Percentiles rank a stretch among this genome's conserved stretches.
phyloP scores from a whole-genome alignment of 2,888 invertebrate genomes.

The Endotricha flammealis region DNA sequence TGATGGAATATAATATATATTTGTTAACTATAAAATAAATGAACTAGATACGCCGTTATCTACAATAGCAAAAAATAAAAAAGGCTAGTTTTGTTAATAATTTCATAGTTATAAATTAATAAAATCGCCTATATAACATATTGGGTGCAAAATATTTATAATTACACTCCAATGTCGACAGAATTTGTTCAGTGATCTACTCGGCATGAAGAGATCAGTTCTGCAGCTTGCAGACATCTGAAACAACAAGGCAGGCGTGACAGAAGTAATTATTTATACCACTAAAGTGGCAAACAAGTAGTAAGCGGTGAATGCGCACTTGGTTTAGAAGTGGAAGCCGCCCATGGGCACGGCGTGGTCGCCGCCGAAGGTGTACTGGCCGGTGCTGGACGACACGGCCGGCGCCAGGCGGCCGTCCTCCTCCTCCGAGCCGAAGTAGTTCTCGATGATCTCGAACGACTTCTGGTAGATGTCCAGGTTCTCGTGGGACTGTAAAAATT shows the following conservation, averaged over 20 bases:
- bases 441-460: slow-evolving; percentile 97
- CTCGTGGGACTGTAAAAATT: slow-evolving; percentile 97
- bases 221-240: slow-evolving; percentile 32
- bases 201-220: slow-evolving; percentile 13
- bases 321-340: slow-evolving; percentile 88
- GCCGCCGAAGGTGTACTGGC: slow-evolving; percentile 85
- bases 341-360: slow-evolving; percentile 87
- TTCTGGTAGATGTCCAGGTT: slow-evolving; percentile 98
- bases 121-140: slow-evolving; percentile 38
- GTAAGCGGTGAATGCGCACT: slow-evolving; percentile 12
- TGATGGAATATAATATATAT: slow-evolving; percentile 35
- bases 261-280: background rate
- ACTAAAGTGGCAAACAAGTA: background rate
- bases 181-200: slow-evolving; percentile 30
- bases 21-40: slow-evolving; percentile 50
- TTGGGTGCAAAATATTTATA: slow-evolving; percentile 42
- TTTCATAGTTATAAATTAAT: slow-evolving; percentile 31
- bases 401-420: slow-evolving; percentile 90
- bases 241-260: slow-evolving; percentile 19
- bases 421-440: slow-evolving; percentile 95
- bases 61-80: slow-evolving; percentile 38
- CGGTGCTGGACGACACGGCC: slow-evolving; percentile 83
- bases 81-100: slow-evolving; percentile 23
- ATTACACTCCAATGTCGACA: slow-evolving; percentile 39
- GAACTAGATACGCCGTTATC: slow-evolving; percentile 42